Conservation (phyloP, 2,113 vertebrate species). For the Phyllostomus discolor region DNA sequence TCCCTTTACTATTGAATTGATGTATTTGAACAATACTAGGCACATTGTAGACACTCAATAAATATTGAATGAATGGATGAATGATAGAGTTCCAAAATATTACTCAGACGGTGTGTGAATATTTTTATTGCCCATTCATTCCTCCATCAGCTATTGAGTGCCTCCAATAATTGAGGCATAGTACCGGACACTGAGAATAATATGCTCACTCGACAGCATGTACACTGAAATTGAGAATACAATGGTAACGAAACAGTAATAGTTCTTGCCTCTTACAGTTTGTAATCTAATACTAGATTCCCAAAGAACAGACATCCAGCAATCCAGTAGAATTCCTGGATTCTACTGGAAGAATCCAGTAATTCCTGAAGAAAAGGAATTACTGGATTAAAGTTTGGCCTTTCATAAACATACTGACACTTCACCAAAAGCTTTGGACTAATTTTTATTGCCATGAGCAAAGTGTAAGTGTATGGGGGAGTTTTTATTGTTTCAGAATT, state of each 20-base stretch:
- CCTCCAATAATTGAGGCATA: background rate
- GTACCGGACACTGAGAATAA: background rate
- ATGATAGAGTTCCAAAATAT: background rate
- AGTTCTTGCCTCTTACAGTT: background rate
- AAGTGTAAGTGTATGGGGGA: background rate
- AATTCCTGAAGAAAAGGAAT: background rate
- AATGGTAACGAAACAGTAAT: background rate
- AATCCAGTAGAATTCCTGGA: no score
- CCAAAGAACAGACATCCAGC: background rate
- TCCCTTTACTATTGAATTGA: background rate
- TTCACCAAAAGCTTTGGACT: background rate
- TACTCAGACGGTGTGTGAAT: background rate
- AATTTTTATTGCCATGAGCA: slow-evolving; percentile 2
- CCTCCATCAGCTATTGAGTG: background rate
- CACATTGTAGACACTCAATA: background rate
- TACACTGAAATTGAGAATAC: background rate
- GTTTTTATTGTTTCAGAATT: background rate
- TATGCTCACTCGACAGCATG: background rate
- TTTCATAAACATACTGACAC: background rate
- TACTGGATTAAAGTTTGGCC: background rate
- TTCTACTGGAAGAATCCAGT: no score
- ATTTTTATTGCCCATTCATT: background rate
- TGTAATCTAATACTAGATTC: background rate
- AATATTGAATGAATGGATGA: background rate
- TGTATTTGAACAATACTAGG: background rate